Base-by-base conservation (phyloP, 2,888 invertebrate species). In the Leptinotarsa rubiginosa region DNA sequence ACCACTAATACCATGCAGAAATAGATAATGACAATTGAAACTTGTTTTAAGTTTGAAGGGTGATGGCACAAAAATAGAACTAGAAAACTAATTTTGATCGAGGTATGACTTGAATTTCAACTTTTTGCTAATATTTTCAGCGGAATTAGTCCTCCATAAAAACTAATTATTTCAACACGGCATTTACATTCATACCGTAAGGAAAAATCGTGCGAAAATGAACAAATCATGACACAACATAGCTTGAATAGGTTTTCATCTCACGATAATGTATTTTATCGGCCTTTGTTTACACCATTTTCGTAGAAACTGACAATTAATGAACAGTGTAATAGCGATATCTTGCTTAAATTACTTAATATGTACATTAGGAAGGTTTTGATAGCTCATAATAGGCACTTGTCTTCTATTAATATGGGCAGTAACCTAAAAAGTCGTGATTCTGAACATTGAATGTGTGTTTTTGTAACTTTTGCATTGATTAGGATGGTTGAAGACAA, bases 161-260 rank as follows among this genome's bases (percentile, higher is more conserved):
- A 18, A 22, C 13, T 13, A 12, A 13, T 15, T 16, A 31, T 41
- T n/a, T 15, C 31, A 41, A 31, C 62, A 62, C 62, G n/a, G 41
- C 18, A 5, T 10, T 31, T 10, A 41, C 12, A 62, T 62, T 12
- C n/a, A 31, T 13, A 31, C 25, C 13, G 13, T 20, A 62, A 31
- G 62, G 62, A 62, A 64, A 69, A 54, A 73, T 64, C 59, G 41
- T 50, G 65, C 18, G 65, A 73, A 54, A 69, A 69, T 73, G n/a
- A 66, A 49, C 66, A 65, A 73, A 70, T 73, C 65, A 56, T 70
- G 73, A 73, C 73, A 73, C 70, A 70, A 69, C 47, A 64, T 65
- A 47, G 69, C 47, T 59, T 66, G 54, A 70, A 65, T 68, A 47
- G 25, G 41, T 62, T 68, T 59, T 47, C 50, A 54, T 47, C 69